These are phyloP conservation scores for Colistium nudipinnis DNA, from an alignment of 2,113 vertebrate species.

Conservation along the genomic window DNA sequence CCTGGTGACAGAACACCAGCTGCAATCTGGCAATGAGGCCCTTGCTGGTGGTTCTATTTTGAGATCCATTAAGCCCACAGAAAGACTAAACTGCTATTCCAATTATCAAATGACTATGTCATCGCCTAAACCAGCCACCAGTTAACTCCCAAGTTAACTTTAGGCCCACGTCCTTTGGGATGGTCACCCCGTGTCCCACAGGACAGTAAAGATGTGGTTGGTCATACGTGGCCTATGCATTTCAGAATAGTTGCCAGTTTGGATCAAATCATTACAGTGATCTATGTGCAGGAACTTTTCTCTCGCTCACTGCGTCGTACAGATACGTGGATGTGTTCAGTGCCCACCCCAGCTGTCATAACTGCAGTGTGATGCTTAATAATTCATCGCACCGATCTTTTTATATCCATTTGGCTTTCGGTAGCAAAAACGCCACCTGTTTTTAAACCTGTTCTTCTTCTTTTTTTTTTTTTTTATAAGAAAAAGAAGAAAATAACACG, in stretches of 20 bases:
- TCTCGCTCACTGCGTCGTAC: background rate
- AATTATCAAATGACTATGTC: conserved; percentile 78
- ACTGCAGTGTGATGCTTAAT: conserved; percentile 53
- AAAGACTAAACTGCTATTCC: conserved; percentile 65
- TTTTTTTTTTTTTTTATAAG: too few relatives aligned
- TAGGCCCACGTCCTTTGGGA: conserved; percentile 38
- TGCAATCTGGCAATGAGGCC: conserved; percentile 66
- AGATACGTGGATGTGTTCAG: conserved; percentile 1
- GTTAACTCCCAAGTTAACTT: conserved; percentile 48
- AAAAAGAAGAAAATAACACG: too few relatives aligned
- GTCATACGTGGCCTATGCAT: conserved; percentile 10
- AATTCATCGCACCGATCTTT: conserved; percentile 51
- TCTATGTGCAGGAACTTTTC: conserved; percentile 30
- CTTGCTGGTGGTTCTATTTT: conserved; percentile 74
- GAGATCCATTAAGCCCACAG: conserved; percentile 71
- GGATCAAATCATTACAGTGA: conserved; percentile 1
- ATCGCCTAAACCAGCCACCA: conserved; percentile 19
- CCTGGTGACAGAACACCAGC: conserved; percentile 37
- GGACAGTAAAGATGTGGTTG: background rate
- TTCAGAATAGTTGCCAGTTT: background rate
- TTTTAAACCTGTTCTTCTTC: conserved; percentile 14
- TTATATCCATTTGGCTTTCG: conserved; percentile 17
- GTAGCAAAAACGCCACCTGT: conserved; percentile 45
- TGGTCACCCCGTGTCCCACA: conserved; percentile 39
- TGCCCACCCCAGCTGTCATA: conserved; percentile 23